Conservation (phyloP, 2,888 invertebrate genomes). For the Eurytoma californica region DNA sequence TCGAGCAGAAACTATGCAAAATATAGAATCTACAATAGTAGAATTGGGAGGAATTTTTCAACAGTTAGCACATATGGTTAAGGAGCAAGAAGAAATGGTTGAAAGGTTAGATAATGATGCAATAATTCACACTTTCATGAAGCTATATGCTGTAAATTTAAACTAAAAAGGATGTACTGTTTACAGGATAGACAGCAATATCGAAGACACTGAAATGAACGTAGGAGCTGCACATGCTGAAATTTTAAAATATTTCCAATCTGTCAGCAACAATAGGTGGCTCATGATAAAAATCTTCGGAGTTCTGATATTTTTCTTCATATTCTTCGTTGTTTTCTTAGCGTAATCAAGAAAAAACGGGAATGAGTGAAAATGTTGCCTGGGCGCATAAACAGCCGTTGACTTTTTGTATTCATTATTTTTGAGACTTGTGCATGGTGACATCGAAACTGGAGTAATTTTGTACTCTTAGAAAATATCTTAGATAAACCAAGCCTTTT, state of each 20-base stretch:
- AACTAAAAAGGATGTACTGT: constrained; percentile 50
- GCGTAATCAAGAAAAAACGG: constrained; percentile 78
- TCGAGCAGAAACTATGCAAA: constrained; percentile 98
- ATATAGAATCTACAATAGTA: constrained; percentile 98
- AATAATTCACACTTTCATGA: background rate
- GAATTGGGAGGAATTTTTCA: constrained; percentile 99
- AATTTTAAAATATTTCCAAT: constrained; percentile 98
- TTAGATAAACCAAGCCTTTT: constrained; percentile 31
- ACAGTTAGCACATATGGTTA: constrained; percentile 97
- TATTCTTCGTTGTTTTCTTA: constrained; percentile 98
- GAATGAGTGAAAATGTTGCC: constrained; percentile 9
- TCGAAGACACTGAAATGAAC: constrained; percentile 95
- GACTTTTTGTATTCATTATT: constrained; percentile 37
- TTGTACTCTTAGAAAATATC: constrained; percentile 41
- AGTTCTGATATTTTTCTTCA: constrained; percentile 98
- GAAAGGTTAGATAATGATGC: constrained; percentile 78
- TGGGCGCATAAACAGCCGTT: constrained; percentile 10
- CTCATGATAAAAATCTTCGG: constrained; percentile 99
- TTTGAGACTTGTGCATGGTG: constrained; percentile 31
- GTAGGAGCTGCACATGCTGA: constrained; percentile 98
- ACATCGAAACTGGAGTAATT: constrained; percentile 42
- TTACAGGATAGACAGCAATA: constrained; percentile 94
- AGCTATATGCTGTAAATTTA: background rate
- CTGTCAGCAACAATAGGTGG: constrained; percentile 97
- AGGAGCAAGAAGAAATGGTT: constrained; percentile 98